Percentiles rank a stretch among this genome's conserved stretches.
Evolutionary conservation across 2,113 vertebrate genomes (phyloP).

Genomic region (Anguilla japonica): DNA sequence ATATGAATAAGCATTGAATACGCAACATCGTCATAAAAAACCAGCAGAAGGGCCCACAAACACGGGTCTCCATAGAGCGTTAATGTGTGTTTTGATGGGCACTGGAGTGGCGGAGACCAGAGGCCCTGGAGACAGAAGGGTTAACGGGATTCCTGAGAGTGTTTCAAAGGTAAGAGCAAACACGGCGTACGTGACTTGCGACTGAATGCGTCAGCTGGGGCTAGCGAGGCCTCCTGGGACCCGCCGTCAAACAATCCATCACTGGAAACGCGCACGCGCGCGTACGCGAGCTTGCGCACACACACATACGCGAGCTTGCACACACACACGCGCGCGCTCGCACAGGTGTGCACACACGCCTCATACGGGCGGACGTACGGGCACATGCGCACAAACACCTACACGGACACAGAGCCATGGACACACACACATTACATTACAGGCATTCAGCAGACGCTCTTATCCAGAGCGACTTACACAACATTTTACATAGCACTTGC

Average conservation of each 20-base stretch:
- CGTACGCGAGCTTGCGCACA: not conserved
- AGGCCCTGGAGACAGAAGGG: slow-evolving; percentile 51
- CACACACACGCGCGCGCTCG: not conserved
- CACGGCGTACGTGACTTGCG: slow-evolving; percentile 63
- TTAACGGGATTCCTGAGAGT: slow-evolving; percentile 64
- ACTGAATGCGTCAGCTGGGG: slow-evolving; percentile 67
- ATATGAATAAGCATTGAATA: too few relatives aligned
- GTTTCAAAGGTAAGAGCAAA: slow-evolving; percentile 52
- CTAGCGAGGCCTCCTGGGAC: slow-evolving; percentile 51
- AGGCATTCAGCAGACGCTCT: too few relatives aligned
- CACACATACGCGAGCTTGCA: not conserved
- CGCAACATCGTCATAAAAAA: not conserved
- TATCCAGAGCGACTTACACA: too few relatives aligned
- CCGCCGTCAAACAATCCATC: slow-evolving; percentile 74
- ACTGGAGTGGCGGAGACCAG: not conserved
- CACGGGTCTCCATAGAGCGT: not conserved
- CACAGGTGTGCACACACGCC: not conserved
- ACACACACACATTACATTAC: slow-evolving; percentile 11
- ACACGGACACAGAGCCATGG: slow-evolving; percentile 27
- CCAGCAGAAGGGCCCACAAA: not conserved
- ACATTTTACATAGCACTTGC: too few relatives aligned
- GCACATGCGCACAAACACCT: not conserved
- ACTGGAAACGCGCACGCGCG: slow-evolving; percentile 43
- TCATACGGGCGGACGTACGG: slow-evolving; percentile 21
- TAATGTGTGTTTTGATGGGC: not conserved